A percentile compares a stretch with the other conserved stretches of the same genome.
Conservation (phyloP, 2,797 vertebrate genomes). For the Lutjanus campechanus region DNA sequence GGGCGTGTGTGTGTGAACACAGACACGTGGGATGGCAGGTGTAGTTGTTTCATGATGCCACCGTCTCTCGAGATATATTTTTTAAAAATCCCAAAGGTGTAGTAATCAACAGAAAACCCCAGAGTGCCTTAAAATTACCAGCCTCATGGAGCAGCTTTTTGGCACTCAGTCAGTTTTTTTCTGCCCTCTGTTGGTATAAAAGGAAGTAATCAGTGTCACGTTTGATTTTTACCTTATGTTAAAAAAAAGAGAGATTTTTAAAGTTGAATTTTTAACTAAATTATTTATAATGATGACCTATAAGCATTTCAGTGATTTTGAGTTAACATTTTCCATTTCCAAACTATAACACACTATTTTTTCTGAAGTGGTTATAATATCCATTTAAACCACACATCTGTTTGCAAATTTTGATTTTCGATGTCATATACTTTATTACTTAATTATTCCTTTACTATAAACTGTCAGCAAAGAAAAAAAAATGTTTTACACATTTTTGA, state of each 20-base stretch:
- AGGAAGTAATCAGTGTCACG: background rate
- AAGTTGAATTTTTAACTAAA: background rate
- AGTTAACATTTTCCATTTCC: background rate
- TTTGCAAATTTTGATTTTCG: background rate
- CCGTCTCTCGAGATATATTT: slow-evolving; percentile 50
- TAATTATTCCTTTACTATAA: background rate
- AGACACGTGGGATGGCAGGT: slow-evolving; percentile 52
- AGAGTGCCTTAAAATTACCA: slow-evolving; percentile 70
- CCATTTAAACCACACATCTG: background rate
- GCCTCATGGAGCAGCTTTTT: slow-evolving; percentile 63
- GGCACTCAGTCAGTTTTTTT: slow-evolving; percentile 57
- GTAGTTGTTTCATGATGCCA: slow-evolving; percentile 37
- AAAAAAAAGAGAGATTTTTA: background rate
- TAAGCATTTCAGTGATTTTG: background rate
- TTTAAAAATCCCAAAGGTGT: slow-evolving; percentile 61
- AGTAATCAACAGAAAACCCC: slow-evolving; percentile 74
- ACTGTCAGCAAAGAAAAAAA: background rate
- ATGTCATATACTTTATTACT: too few relatives aligned
- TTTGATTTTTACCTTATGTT: background rate
- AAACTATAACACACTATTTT: background rate
- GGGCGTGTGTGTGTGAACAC: slow-evolving; percentile 33
- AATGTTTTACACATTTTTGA: background rate
- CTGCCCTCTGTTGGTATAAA: slow-evolving; percentile 78
- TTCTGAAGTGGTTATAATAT: background rate
- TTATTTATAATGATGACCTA: background rate